Base-by-base conservation (phyloP, 1,140 invertebrate species). In the Calosoma granatense region DNA sequence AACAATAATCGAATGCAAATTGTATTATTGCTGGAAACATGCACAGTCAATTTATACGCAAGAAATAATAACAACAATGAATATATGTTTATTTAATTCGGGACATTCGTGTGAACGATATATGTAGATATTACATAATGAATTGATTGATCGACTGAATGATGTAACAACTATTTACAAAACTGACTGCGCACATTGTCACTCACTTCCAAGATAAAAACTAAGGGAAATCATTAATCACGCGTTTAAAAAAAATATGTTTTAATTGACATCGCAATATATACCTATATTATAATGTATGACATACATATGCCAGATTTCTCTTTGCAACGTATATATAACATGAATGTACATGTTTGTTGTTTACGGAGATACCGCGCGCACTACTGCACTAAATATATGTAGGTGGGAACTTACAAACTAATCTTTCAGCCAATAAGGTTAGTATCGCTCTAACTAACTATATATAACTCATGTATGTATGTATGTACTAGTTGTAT, bases 371-470 rank as follows among this genome's bases (percentile, higher is more conserved):
- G 17, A 30, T 30, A 30, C 14, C n/a, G n/a, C n/a, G n/a, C n/a
- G n/a, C 14, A 47, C 41, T 47, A 47, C 17, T 47, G 41, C 17
- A 12, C 41, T 47, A 47, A 47, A 47, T 47, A 47, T 47, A n/a
- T n/a, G n/a, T n/a, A 47, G 41, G 41, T 47, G 41, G 41, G 41
- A 9, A 17, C 41, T 17, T 47, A 12, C 9, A 47, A 9, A 12
- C 9, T 47, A 9, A 47, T 47, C 15, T 47, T 3, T 47, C 41
- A 47, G 41, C 41, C 41, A 47, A 47, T 47, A 17, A 47, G 41
- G 41, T 47, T 47, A 47, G 41, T 47, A 47, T 30, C 26, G 26
- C 26, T 30, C 14, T 6, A 30, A 30, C 14, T 30, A 30, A 6
- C 26, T 30, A 30, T 30, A 30, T 30, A 30, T 30, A 30, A 4